Evolutionary conservation across 2,888 invertebrate genomes (phyloP), one percentile per base, ranked within the genome.

Genomic region (Cremastinae sp.): DNA sequence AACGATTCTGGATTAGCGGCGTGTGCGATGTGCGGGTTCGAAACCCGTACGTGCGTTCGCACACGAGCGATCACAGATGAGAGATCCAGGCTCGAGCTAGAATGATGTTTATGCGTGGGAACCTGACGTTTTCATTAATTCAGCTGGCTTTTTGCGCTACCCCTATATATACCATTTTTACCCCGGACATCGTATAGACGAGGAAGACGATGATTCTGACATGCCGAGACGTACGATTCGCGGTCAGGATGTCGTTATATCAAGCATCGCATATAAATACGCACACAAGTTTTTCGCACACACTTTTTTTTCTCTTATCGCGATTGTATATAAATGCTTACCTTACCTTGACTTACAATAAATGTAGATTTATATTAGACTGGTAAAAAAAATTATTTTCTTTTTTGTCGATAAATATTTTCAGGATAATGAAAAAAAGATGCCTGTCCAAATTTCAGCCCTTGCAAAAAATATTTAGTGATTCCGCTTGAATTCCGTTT

Each of bases 51-150:
- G 43, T 36, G 38, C 41, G 41, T 53, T 22, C 16, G 10, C 41
- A n/a, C 8, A 34, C 18, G 49, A 12, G 28, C 28, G 28, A 3
- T 2, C 28, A 28, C 28, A 28, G 28, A 28, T 28, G 28, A 28
- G 28, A 34, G 49, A 41, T 43, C 14, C 20, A 53, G 58, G 72
- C 61, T 61, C 56, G 43, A 45, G 72, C 61, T 18, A 20, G 34
- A 36, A 36, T 58, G 59, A 75, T 77, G 78, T 59, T 77, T 81
- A 82, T 85, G 86, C 87, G 87, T 88, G 87, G 87, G 88, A 88
- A 87, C 84, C 86, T 73, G 69, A 73, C 80, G 82, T 85, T 85
- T 87, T 86, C 84, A 87, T 87, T 88, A 86, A 88, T 85, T 86
- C 87, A 84, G 82, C 81, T 80, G 82, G 82, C 81, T 87, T 87